Percentiles rank a stretch among this genome's conserved stretches.
These are phyloP conservation scores for Sylvia atricapilla DNA, from an alignment of 2,113 vertebrate genomes.

Conservation along the genomic window DNA sequence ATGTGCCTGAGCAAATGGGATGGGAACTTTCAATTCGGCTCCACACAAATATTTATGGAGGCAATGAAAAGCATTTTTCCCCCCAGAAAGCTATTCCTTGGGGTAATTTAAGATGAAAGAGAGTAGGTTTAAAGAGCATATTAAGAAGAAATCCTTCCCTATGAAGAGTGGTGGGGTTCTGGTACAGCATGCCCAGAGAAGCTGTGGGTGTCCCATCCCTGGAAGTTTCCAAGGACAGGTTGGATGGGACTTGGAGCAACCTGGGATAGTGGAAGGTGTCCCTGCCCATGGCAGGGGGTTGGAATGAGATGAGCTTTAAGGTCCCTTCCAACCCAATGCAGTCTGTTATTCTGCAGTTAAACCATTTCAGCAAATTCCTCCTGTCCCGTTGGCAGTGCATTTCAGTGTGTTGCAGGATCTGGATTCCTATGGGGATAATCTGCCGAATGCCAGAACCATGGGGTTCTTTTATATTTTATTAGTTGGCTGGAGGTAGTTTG, in stretches of 20 bases:
- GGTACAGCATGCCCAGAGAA: not conserved
- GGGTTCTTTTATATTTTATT: not conserved
- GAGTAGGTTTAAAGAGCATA: not conserved
- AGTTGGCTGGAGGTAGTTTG: not conserved
- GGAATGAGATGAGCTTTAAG: not conserved
- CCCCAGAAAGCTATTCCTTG: not conserved
- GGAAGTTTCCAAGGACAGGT: not conserved
- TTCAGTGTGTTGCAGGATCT: not conserved
- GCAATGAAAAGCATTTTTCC: not conserved
- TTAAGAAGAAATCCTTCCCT: not conserved
- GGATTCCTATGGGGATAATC: not conserved
- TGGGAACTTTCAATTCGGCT: not conserved
- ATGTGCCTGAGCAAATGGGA: rapidly evolving
- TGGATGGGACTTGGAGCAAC: rapidly evolving
- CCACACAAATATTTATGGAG: not conserved
- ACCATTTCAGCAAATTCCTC: not conserved
- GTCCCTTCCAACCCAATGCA: not conserved
- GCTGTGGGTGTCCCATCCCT: not conserved
- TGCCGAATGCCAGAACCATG: rapidly evolving
- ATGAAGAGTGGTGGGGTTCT: not conserved
- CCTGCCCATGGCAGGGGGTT: not conserved
- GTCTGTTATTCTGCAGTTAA: not conserved
- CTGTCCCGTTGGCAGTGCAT: rapidly evolving
- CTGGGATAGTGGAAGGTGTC: not conserved
- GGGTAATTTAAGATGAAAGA: not conserved